Base-by-base conservation (phyloP, 1,140 invertebrate species). In the Lordiphosa collinella region DNA sequence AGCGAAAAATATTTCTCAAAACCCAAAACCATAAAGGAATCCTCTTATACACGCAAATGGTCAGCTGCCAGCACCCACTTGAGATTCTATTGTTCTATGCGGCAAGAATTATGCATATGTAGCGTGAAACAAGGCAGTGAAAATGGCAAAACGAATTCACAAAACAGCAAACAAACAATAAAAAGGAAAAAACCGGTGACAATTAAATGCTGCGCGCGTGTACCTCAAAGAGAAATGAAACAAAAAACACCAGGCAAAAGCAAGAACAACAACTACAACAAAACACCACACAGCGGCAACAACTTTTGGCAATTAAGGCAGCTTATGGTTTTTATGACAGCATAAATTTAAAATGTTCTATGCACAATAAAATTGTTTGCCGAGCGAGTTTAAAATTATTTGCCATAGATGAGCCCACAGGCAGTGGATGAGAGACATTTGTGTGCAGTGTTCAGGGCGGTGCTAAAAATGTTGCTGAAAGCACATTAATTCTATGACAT, bases 291-390 rank as follows among this genome's bases (percentile, higher is more conserved):
- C 37, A 35, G 44, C 56, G 56, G 54, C 69, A 57, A 62, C 55
- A 82, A 84, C 78, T 84, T 25, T 84, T 84, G 78, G 63, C 78
- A 84, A 84, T 84, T 84, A 84, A 84, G 78, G 78, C 63, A 63
- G 72, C 68, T 84, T 84, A 78, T 84, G 78, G 78, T 85, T 84
- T 84, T 84, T 84, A 84, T 73, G 78, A 84, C 59, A 78, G 78
- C 72, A 84, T 84, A 84, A 84, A 84, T 84, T 84, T 84, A 53
- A 78, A 82, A 72, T 72, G 65, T 82, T 78, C 78, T 69, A 84
- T 84, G 72, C 55, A 48, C 57, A 69, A 70, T 80, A 80, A 80
- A 75, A 80, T 49, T 54, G 59, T 41, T 60, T 55, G 44, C 43
- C 63, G 46, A 36, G 51, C 43, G 51, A 55, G 48, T 51, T 52